Percentiles rank a stretch among this genome's conserved stretches.
phyloP scores from a whole-genome alignment of 1,140 invertebrate genomes.

The Sminthurides bifidus region DNA sequence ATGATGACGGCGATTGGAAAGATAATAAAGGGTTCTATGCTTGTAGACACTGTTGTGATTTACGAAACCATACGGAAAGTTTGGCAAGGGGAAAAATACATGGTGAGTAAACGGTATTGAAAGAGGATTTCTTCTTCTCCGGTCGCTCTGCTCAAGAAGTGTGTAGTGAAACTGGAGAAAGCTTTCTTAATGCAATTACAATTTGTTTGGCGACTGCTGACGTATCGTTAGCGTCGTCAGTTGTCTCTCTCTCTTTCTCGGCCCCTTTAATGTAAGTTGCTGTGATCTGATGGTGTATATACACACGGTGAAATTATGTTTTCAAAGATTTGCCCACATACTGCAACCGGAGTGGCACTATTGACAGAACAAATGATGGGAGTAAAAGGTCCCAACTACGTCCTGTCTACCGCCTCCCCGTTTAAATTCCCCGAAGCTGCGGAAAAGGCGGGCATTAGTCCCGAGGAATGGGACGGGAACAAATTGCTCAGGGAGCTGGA shows the following conservation, averaged over 20 bases:
- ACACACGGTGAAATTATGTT: constrained; percentile 6
- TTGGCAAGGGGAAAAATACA: constrained; percentile 38
- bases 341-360: constrained; percentile 39
- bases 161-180: too few relatives aligned
- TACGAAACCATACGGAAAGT: constrained; percentile 35
- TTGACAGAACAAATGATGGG: constrained; percentile 29
- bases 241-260: too few relatives aligned
- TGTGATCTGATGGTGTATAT: too few relatives aligned
- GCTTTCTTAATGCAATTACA: too few relatives aligned
- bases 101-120: too few relatives aligned
- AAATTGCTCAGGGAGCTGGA: constrained; percentile 30
- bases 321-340: constrained; percentile 39
- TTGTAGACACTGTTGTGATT: constrained; percentile 31
- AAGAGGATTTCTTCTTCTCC: too few relatives aligned
- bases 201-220: too few relatives aligned
- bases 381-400: constrained; percentile 29
- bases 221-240: too few relatives aligned
- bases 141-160: too few relatives aligned
- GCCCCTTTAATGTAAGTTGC: too few relatives aligned
- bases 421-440: constrained; percentile 40
- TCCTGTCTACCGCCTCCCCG: constrained; percentile 40
- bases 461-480: constrained; percentile 10
- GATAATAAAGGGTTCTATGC: constrained; percentile 16
- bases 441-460: constrained; percentile 33
- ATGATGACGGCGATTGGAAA: constrained; percentile 29